A percentile compares a stretch with the other conserved stretches of the same genome.
Conservation (phyloP, 2,797 vertebrate genomes). For the Myotis vivesi region DNA sequence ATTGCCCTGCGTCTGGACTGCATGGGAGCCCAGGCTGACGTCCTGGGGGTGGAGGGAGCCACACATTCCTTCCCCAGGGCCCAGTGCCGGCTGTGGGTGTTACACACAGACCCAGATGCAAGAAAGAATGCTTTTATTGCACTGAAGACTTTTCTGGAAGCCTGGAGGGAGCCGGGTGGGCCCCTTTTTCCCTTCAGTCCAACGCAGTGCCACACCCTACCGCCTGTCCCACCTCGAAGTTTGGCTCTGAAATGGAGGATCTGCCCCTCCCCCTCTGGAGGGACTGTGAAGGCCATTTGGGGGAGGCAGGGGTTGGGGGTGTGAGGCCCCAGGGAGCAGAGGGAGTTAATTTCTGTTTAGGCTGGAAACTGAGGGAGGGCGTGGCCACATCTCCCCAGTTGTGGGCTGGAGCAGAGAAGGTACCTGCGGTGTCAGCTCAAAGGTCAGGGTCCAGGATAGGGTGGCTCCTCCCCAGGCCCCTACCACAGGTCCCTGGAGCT, state of each 20-base stretch:
- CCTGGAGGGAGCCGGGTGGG: background rate
- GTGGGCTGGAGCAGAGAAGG: background rate
- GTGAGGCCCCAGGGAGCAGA: background rate
- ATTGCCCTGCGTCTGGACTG: background rate
- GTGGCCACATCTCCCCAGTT: background rate
- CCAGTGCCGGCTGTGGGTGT: background rate
- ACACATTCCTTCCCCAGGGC: background rate
- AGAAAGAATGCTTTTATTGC: constrained; percentile 67
- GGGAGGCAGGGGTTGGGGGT: background rate
- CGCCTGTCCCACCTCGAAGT: background rate
- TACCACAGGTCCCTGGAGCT: background rate
- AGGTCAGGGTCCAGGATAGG: background rate
- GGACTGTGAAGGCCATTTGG: background rate
- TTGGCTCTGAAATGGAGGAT: background rate
- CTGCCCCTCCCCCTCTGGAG: no score
- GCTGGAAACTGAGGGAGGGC: background rate
- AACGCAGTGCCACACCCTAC: background rate
- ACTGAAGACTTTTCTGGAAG: background rate
- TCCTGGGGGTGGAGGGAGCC: background rate
- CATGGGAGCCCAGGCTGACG: background rate
- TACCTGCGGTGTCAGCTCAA: background rate
- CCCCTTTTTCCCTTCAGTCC: background rate
- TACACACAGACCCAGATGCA: background rate
- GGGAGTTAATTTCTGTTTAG: background rate
- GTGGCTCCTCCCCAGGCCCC: background rate